These are phyloP conservation scores for Serinus canaria DNA, from an alignment of 2,113 vertebrate genomes.

Conservation along the genomic window DNA sequence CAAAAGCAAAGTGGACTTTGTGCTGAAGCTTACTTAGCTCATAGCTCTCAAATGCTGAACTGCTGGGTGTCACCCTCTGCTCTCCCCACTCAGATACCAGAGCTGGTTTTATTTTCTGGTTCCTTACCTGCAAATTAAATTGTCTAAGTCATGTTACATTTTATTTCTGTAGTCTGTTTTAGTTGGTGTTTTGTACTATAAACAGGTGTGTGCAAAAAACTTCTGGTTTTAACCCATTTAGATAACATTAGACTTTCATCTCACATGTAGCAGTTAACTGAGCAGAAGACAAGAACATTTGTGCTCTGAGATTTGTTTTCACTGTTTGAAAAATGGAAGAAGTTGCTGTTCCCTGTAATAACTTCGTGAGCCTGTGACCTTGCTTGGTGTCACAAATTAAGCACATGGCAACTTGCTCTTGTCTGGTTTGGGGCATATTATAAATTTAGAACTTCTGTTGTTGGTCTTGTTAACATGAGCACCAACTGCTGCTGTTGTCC, in stretches of 20 bases:
- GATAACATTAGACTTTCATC: background rate
- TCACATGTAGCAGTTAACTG: background rate
- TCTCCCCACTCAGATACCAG: background rate
- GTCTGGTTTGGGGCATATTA: background rate
- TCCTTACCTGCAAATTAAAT: background rate
- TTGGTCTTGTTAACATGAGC: background rate
- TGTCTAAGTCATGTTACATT: background rate
- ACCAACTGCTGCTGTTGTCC: background rate
- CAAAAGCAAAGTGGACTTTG: constrained; percentile 8
- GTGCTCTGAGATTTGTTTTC: background rate
- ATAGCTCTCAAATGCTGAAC: background rate
- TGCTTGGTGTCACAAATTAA: background rate
- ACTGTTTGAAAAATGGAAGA: background rate
- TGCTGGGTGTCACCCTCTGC: background rate
- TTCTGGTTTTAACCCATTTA: background rate
- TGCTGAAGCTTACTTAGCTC: background rate
- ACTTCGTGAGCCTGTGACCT: background rate
- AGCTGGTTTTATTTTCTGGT: background rate
- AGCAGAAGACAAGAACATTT: background rate
- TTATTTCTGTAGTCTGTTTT: background rate
- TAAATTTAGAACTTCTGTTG: background rate
- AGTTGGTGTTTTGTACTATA: background rate
- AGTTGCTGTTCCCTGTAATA: background rate
- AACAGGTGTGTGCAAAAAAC: background rate
- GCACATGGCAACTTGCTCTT: background rate